Base-by-base conservation (phyloP, 2,113 vertebrate genomes). In the Polyodon spathula region DNA sequence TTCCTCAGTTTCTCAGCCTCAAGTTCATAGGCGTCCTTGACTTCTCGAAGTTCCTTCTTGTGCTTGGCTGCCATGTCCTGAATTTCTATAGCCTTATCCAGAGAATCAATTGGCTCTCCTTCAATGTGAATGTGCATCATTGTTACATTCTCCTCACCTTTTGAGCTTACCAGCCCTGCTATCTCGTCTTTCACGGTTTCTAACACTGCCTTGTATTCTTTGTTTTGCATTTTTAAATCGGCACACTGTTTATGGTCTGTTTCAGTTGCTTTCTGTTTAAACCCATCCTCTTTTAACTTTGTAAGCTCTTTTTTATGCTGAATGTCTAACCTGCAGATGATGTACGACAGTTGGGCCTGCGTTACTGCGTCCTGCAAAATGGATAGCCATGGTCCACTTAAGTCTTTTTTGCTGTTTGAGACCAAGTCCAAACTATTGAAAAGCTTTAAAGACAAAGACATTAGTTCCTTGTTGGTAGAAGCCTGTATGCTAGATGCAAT, bases 41-140 rank as follows among this genome's bases (percentile, higher is more conserved):
- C 66, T 27, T 84, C 80, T 6, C 38, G 63, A 10, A 87, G 75
- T 55, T 87, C 86, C 59, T 78, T 79, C 48, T 66, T 81, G 55
- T 87, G 83, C 40, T 54, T 76, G 14, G 78, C 82, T 43, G 73
- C 60, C 62, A 78, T 59, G 62, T 86, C 80, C 11, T 82, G 77
- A 48, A 85, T 62, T 59, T 83, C 78, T 61, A 64, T 81, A 59
- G 71, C 63, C 69, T 79, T 77, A 63, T 82, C 78, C 50, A 79
- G 16, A 5, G 81, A 81, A 67, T 80, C 79, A 1, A 80, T 71
- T 0, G 81, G 66, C 58, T 84, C 70, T 10, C 75, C 81, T 67
- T 83, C 78, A 1, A 76, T 76, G 27, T 80, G 77, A 37, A 78
- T 78, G 52, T 59, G 63, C 2, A 71, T 68, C 10, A 68, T 59